Percentiles rank a stretch among this genome's conserved stretches.
Conservation (phyloP, 2,888 invertebrate species). For the Drosophila nigricruria region DNA sequence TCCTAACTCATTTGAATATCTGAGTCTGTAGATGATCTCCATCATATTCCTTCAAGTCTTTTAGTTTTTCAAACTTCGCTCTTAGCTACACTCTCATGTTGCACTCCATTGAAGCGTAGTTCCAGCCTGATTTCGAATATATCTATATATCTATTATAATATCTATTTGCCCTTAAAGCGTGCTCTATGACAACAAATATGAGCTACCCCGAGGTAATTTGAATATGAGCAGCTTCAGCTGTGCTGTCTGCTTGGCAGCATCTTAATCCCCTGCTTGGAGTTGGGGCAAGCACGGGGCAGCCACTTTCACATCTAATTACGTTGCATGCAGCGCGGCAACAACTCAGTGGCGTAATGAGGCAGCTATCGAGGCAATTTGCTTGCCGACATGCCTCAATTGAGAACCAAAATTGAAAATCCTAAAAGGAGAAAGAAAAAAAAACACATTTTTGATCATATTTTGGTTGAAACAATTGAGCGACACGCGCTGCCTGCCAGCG, state of each 20-base stretch:
- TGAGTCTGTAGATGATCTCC: neutral
- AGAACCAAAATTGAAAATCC: slow-evolving; percentile 70
- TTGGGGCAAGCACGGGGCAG: slow-evolving; percentile 21
- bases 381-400: slow-evolving; percentile 77
- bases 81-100: slow-evolving; percentile 19
- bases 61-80: slow-evolving; percentile 2
- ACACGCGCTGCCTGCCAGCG: slow-evolving; percentile 57
- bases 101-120: slow-evolving; percentile 32
- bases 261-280: slow-evolving; percentile 37
- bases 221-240: slow-evolving; percentile 44
- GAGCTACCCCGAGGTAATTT: slow-evolving; percentile 36
- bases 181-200: slow-evolving; percentile 49
- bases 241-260: slow-evolving; percentile 22
- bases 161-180: slow-evolving; percentile 38
- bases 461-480: slow-evolving; percentile 82
- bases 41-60: slow-evolving; percentile 18
- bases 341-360: slow-evolving; percentile 83
- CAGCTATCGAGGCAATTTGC: slow-evolving; percentile 75
- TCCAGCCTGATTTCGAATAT: slow-evolving; percentile 29
- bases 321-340: slow-evolving; percentile 58
- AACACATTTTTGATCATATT: slow-evolving; percentile 63
- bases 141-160: slow-evolving; percentile 22
- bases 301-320: slow-evolving; percentile 65
- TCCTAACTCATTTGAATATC: neutral
- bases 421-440: neutral